These are phyloP conservation scores for Ciconia maguari DNA, from an alignment of 2,113 vertebrate genomes.

Conservation along the genomic window DNA sequence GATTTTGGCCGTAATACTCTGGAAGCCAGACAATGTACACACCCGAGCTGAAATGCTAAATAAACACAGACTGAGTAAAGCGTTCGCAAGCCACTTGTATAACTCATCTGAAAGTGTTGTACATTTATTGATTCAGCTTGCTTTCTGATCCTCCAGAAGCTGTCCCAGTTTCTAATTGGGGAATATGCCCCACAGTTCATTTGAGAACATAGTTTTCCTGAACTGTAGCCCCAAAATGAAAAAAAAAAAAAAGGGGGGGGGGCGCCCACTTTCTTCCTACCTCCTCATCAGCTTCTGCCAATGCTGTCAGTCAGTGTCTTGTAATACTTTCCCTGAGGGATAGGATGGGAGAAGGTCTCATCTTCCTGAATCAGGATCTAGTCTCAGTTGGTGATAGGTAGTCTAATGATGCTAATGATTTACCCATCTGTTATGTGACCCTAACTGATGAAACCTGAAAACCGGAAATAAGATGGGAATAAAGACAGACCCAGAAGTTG, in stretches of 20 bases:
- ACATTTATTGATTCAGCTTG: not conserved
- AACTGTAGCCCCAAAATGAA: not conserved
- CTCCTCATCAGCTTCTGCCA: not conserved
- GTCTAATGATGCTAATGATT: not conserved
- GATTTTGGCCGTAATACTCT: conserved; percentile 35
- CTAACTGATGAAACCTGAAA: not conserved
- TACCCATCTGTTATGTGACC: not conserved
- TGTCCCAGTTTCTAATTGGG: not conserved
- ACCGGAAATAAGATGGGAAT: not conserved
- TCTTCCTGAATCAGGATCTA: not conserved
- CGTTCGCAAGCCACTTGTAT: conserved; percentile 44
- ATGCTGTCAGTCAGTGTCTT: not conserved
- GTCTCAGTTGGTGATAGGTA: not conserved
- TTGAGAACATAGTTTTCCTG: not conserved
- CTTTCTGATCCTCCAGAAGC: not conserved
- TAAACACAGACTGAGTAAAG: conserved; percentile 57
- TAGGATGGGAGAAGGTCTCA: not conserved
- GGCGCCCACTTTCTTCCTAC: not conserved
- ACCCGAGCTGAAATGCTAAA: conserved; percentile 57
- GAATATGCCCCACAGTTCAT: not conserved
- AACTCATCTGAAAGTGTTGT: conserved; percentile 57
- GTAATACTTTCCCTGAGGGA: not conserved
- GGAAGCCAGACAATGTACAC: conserved; percentile 65
- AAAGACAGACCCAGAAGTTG: not conserved
- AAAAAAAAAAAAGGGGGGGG: no score